phyloP scores from a whole-genome alignment of 92 coral and sea anemone species.

The Epizoanthus illoricatus region DNA sequence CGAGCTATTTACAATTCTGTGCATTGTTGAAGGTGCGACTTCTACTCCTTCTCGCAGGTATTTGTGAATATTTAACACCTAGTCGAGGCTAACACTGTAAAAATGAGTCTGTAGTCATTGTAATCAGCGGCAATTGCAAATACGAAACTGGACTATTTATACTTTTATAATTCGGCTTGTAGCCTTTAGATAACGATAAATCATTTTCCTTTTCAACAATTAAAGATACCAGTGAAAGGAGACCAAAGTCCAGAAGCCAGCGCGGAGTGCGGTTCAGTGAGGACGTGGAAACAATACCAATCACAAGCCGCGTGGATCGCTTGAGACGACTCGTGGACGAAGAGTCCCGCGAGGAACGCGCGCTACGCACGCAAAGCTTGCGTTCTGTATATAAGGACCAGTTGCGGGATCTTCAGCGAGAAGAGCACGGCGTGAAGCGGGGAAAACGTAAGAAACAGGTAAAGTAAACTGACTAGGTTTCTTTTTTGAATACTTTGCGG shows the following conservation, averaged over 20 bases:
- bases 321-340: constrained; percentile 77
- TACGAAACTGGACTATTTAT: no score
- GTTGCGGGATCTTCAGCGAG: constrained; percentile 67
- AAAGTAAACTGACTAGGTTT: background rate
- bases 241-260: constrained; percentile 38
- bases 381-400: constrained; percentile 71
- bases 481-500: no score
- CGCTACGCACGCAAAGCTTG: constrained; percentile 62
- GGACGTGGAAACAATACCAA: constrained; percentile 81
- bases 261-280: constrained; percentile 92
- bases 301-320: constrained; percentile 88
- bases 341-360: constrained; percentile 77
- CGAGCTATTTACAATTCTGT: no score
- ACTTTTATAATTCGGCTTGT: no score
- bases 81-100: no score
- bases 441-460: constrained; percentile 42
- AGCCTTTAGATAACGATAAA: no score
- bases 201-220: background rate
- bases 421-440: constrained; percentile 13
- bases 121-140: no score
- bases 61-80: no score
- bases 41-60: no score
- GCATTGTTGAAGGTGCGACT: no score
- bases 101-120: no score
- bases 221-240: constrained; percentile 16